Percentiles rank a stretch among this genome's conserved stretches.
Evolutionary conservation across 2,888 invertebrate species (phyloP).

Genomic region (Drosophila testacea): DNA sequence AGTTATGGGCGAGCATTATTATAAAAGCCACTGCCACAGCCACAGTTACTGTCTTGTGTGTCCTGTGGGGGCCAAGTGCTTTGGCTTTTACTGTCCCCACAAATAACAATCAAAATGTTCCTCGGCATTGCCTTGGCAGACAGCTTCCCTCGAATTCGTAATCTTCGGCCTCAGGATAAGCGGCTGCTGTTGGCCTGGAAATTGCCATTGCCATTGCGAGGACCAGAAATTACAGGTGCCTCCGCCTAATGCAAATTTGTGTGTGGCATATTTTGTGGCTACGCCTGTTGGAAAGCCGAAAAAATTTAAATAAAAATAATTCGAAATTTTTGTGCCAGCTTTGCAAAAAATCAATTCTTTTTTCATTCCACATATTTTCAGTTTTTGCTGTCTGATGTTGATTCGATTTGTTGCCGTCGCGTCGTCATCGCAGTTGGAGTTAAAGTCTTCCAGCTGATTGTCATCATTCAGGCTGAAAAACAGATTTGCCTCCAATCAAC

Average conservation of each 20-base stretch:
- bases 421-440: slow-evolving; percentile 8
- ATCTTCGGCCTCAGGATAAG: slow-evolving; percentile 68
- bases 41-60: slow-evolving; percentile 21
- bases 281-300: slow-evolving; percentile 2
- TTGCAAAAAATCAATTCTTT: slow-evolving; percentile 61
- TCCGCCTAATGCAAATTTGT: slow-evolving; percentile 78
- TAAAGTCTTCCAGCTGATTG: slow-evolving; percentile 62
- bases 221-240: slow-evolving; percentile 70
- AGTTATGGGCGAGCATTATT: slow-evolving; percentile 68
- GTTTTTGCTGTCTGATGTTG: slow-evolving; percentile 45
- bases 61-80: slow-evolving; percentile 48
- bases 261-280: slow-evolving; percentile 72
- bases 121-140: slow-evolving; percentile 54
- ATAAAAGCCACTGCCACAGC: slow-evolving; percentile 63
- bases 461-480: slow-evolving; percentile 81
- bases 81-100: slow-evolving; percentile 77
- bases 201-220: slow-evolving; percentile 46
- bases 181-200: slow-evolving; percentile 58
- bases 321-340: slow-evolving; percentile 53
- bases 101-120: slow-evolving; percentile 77
- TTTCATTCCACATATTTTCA: slow-evolving; percentile 12
- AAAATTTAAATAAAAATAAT: slow-evolving; percentile 61
- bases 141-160: slow-evolving; percentile 42
- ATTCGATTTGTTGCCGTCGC: slow-evolving; percentile 55
- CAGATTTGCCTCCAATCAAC: slow-evolving; percentile 81